Evolutionary conservation across 2,888 invertebrate species (phyloP).

Genomic region (Dysmachus trigonus): DNA sequence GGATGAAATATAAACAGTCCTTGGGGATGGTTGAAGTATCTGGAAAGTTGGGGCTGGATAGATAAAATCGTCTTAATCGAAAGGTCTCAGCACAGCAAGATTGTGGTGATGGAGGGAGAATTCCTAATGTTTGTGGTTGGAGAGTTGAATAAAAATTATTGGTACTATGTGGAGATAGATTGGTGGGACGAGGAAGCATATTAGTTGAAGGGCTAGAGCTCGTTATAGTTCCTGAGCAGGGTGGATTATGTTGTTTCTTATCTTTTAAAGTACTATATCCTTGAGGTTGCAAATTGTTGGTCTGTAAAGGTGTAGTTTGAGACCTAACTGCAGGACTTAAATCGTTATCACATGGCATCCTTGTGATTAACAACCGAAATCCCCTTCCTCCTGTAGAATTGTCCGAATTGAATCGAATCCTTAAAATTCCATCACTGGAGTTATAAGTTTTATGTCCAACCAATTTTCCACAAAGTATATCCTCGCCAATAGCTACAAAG

Average conservation of each 20-base stretch:
- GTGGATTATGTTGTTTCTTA: neutral
- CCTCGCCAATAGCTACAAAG: slow-evolving; percentile 63
- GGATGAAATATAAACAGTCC: slow-evolving; percentile 68
- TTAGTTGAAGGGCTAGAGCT: neutral
- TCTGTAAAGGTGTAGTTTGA: neutral
- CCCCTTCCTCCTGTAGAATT: slow-evolving; percentile 59
- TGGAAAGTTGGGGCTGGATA: slow-evolving; percentile 61
- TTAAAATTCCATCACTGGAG: slow-evolving; percentile 63
- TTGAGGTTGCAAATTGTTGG: slow-evolving; percentile 47
- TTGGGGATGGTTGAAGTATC: slow-evolving; percentile 58
- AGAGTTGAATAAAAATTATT: neutral
- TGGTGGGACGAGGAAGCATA: neutral
- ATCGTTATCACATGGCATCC: slow-evolving; percentile 61
- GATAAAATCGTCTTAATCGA: slow-evolving; percentile 64
- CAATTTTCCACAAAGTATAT: slow-evolving; percentile 67
- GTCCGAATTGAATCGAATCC: slow-evolving; percentile 65
- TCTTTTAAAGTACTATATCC: neutral
- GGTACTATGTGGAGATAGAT: neutral
- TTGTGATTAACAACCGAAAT: slow-evolving; percentile 67
- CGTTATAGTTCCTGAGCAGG: neutral
- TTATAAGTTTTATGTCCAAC: slow-evolving; percentile 59
- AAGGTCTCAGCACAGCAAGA: slow-evolving; percentile 64
- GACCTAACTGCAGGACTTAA: neutral
- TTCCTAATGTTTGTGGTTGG: slow-evolving; percentile 43
- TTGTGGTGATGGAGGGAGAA: slow-evolving; percentile 49